Conservation (phyloP, 2,113 vertebrate species). For the Pseudopipra pipra region DNA sequence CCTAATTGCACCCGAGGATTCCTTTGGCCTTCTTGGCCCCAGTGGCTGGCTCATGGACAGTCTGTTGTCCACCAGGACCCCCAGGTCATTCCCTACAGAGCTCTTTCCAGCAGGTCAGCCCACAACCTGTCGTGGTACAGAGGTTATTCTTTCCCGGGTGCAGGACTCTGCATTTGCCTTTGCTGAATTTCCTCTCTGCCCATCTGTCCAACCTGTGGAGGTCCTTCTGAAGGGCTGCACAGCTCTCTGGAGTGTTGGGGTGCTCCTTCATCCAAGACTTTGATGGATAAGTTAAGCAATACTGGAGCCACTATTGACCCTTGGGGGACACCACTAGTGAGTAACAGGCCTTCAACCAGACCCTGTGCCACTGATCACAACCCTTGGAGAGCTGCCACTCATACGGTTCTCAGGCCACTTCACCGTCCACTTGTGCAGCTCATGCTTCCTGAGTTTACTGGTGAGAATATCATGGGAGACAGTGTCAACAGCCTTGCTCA, state of each 20-base stretch:
- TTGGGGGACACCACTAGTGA: background rate
- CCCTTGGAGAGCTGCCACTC: background rate
- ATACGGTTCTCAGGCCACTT: background rate
- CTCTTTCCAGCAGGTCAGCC: background rate
- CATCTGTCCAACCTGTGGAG: too few species aligned
- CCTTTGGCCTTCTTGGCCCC: background rate
- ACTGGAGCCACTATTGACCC: background rate
- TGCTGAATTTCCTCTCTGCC: background rate
- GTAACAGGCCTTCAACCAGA: background rate
- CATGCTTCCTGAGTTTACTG: background rate
- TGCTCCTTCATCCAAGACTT: background rate
- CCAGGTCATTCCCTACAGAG: background rate
- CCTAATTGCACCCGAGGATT: background rate
- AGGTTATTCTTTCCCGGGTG: background rate
- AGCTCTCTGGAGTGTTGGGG: background rate
- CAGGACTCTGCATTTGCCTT: background rate
- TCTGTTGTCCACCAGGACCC: background rate
- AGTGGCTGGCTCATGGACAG: background rate
- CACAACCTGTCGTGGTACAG: background rate
- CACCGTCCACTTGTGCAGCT: background rate
- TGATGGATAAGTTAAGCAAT: background rate
- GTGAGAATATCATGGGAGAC: background rate
- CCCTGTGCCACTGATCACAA: accelerated
- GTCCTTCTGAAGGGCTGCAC: background rate
- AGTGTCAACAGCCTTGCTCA: background rate